Conservation (phyloP, 2,888 invertebrate genomes). For the Leptinotarsa haldemani region DNA sequence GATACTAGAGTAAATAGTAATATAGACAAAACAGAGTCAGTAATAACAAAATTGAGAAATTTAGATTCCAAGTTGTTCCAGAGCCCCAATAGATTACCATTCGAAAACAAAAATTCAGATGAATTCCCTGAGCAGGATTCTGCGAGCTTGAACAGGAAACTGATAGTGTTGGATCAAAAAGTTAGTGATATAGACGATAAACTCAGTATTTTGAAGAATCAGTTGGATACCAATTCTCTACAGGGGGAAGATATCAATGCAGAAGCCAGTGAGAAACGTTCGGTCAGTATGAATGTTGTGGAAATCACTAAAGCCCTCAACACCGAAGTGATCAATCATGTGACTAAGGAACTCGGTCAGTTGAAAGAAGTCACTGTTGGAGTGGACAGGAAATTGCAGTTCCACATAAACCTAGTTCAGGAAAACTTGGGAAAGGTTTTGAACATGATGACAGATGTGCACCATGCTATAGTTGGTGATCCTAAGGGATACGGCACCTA, state of each 20-base stretch:
- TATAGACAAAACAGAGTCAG: slow-evolving; percentile 85
- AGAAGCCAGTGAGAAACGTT: slow-evolving; percentile 88
- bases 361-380: slow-evolving; percentile 81
- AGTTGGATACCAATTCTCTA: slow-evolving; percentile 84
- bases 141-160: slow-evolving; percentile 73
- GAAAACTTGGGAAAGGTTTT: slow-evolving; percentile 84
- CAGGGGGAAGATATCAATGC: slow-evolving; percentile 85
- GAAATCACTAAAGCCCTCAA: slow-evolving; percentile 88
- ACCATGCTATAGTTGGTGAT: slow-evolving; percentile 83
- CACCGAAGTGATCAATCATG: slow-evolving; percentile 82
- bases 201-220: slow-evolving; percentile 81
- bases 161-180: slow-evolving; percentile 83
- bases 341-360: slow-evolving; percentile 84
- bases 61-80: slow-evolving; percentile 81
- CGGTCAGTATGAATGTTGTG: slow-evolving; percentile 83
- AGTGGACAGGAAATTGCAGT: slow-evolving; percentile 85
- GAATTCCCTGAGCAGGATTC: slow-evolving; percentile 59
- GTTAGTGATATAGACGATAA: slow-evolving; percentile 86
- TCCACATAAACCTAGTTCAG: slow-evolving; percentile 85
- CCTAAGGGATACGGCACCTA: slow-evolving; percentile 64
- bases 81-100: slow-evolving; percentile 59
- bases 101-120: slow-evolving; percentile 48
- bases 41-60: slow-evolving; percentile 80
- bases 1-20: slow-evolving; percentile 86
- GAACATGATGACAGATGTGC: slow-evolving; percentile 83